Conservation (phyloP, 2,113 vertebrate genomes). For the Larimichthys crocea region DNA sequence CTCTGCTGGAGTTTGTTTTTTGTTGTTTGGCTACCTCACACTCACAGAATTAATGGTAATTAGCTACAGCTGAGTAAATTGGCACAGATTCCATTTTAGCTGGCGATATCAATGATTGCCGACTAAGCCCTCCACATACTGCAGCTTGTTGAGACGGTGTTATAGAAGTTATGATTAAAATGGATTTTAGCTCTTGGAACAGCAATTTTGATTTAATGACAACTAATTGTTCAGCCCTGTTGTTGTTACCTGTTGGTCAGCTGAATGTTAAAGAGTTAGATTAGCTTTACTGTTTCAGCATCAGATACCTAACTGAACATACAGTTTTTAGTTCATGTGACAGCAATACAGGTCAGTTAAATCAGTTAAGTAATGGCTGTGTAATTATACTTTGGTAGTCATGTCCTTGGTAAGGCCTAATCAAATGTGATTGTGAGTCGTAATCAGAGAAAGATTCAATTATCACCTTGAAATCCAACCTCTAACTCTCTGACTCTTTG, state of each 20-base stretch:
- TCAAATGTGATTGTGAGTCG: constrained; percentile 38
- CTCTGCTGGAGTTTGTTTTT: too few species aligned
- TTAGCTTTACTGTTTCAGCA: background rate
- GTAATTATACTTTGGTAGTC: constrained; percentile 32
- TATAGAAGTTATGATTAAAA: background rate
- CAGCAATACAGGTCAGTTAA: background rate
- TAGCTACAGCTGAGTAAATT: background rate
- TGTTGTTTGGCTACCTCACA: too few species aligned
- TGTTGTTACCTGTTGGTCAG: background rate
- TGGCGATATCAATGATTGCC: background rate
- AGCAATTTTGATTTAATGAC: background rate
- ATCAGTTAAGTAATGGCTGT: constrained; percentile 23
- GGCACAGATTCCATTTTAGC: background rate
- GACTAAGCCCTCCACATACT: background rate
- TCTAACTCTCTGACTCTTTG: constrained; percentile 32
- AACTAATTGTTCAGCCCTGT: background rate
- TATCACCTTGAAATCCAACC: constrained; percentile 44
- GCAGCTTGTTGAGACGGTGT: background rate
- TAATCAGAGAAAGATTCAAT: constrained; percentile 50
- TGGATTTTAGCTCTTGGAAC: background rate
- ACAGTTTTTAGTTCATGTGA: background rate
- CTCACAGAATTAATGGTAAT: background rate
- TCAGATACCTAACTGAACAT: background rate
- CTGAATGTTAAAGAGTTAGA: background rate
- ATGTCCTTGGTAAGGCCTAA: constrained; percentile 17